These are phyloP conservation scores for Saccopteryx leptura DNA, from an alignment of 2,113 vertebrate genomes.

Conservation along the genomic window DNA sequence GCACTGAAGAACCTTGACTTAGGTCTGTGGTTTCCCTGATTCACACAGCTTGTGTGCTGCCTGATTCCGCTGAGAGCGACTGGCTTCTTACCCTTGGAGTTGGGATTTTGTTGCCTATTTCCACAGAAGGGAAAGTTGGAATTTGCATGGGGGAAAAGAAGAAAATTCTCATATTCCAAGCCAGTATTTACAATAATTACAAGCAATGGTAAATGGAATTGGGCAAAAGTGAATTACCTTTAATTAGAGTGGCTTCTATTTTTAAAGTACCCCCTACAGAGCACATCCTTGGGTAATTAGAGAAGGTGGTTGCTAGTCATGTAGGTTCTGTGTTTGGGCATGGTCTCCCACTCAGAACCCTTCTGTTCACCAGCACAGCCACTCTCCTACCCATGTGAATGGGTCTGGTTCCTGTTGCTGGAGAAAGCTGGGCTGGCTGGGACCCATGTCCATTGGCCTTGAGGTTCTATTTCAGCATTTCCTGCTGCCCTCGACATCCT, in stretches of 20 bases:
- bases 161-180: conserved; percentile 56
- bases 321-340: neutral
- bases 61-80: neutral
- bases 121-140: neutral
- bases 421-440: neutral
- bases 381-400: neutral
- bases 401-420: neutral
- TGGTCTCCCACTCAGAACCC: neutral
- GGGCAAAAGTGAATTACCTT: conserved; percentile 70
- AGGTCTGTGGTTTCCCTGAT: neutral
- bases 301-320: conserved; percentile 31
- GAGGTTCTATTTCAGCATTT: neutral
- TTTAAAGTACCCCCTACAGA: conserved; percentile 45
- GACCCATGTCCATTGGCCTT: neutral
- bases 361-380: too few relatives aligned
- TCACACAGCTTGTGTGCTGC: neutral
- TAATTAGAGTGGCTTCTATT: conserved; percentile 67
- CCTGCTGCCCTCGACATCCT: neutral
- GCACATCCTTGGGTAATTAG: conserved; percentile 42
- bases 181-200: conserved; percentile 75
- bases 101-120: neutral
- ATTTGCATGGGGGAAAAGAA: neutral
- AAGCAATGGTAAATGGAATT: conserved; percentile 57
- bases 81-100: neutral
- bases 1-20: neutral